These are phyloP conservation scores for Apodemus speciosus DNA, from an alignment of 2,113 vertebrate species.

Conservation along the genomic window DNA sequence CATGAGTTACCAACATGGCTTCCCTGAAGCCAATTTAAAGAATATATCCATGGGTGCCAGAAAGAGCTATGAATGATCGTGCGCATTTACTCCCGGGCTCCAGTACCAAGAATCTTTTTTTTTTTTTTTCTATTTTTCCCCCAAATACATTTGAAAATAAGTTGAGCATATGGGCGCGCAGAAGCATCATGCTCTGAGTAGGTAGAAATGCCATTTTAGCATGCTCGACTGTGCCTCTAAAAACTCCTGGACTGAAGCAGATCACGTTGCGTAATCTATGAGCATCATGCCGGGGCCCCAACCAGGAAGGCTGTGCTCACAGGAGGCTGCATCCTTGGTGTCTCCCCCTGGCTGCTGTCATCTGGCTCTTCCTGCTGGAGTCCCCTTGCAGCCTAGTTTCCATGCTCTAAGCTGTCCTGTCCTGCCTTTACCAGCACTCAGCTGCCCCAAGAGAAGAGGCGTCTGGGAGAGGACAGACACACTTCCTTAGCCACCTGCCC, in stretches of 20 bases:
- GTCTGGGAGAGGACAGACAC: neutral
- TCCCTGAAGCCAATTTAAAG: neutral
- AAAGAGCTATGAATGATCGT: neutral
- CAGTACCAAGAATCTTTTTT: neutral
- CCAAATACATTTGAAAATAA: slow-evolving; percentile 49
- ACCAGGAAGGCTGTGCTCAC: neutral
- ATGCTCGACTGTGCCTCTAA: neutral
- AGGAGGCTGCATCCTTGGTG: neutral
- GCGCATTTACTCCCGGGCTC: neutral
- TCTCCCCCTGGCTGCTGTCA: neutral
- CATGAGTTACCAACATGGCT: neutral
- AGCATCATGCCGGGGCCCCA: neutral
- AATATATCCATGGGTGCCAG: neutral
- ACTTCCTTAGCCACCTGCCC: neutral
- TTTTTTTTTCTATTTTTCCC: slow-evolving; percentile 9
- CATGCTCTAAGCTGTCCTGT: neutral
- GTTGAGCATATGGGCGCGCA: neutral
- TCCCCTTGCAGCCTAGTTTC: neutral
- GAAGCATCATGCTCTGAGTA: slow-evolving; percentile 48
- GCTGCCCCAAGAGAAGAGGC: neutral
- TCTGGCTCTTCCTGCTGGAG: neutral
- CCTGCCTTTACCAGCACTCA: neutral
- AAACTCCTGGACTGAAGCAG: neutral
- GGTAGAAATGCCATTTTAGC: slow-evolving; percentile 47
- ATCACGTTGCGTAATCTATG: neutral